Conservation (phyloP, 2,113 vertebrate species). For the Heliornis fulica region DNA sequence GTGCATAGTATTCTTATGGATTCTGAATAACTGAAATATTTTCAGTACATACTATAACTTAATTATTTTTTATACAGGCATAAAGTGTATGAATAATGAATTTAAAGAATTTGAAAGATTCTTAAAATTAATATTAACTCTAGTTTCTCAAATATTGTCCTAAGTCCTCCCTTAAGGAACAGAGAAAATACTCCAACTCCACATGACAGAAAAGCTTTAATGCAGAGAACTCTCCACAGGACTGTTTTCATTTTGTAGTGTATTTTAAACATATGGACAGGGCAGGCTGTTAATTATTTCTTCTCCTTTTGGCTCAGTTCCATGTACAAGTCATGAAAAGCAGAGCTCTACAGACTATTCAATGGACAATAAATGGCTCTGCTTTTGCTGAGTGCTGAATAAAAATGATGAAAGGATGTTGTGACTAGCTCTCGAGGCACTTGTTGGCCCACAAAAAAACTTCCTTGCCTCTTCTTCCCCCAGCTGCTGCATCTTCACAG, state of each 20-base stretch:
- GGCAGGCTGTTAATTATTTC: slow-evolving; percentile 58
- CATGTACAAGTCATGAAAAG: slow-evolving; percentile 28
- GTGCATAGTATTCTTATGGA: background rate
- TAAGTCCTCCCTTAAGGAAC: background rate
- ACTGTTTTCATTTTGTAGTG: slow-evolving; percentile 49
- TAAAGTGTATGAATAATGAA: background rate
- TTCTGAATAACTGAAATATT: background rate
- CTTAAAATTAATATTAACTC: slow-evolving; percentile 18
- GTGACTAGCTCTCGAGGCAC: background rate
- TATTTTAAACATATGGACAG: slow-evolving; percentile 56
- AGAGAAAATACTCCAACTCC: slow-evolving; percentile 7
- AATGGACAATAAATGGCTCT: slow-evolving; percentile 30
- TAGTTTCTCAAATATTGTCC: slow-evolving; percentile 40
- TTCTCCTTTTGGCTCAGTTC: slow-evolving; percentile 56
- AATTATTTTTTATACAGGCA: background rate
- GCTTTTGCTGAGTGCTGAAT: slow-evolving; percentile 31
- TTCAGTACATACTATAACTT: background rate
- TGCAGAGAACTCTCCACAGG: slow-evolving; percentile 39
- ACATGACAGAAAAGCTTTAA: background rate
- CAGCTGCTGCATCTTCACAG: background rate
- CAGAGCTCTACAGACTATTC: slow-evolving; percentile 21
- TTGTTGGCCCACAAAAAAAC: background rate
- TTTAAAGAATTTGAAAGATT: background rate
- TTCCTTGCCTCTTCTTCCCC: background rate
- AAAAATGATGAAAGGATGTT: slow-evolving; percentile 45